A percentile compares a stretch with the other conserved stretches of the same genome.
phyloP scores from a whole-genome alignment of 2,113 vertebrate genomes.

The Scolopax mira region DNA sequence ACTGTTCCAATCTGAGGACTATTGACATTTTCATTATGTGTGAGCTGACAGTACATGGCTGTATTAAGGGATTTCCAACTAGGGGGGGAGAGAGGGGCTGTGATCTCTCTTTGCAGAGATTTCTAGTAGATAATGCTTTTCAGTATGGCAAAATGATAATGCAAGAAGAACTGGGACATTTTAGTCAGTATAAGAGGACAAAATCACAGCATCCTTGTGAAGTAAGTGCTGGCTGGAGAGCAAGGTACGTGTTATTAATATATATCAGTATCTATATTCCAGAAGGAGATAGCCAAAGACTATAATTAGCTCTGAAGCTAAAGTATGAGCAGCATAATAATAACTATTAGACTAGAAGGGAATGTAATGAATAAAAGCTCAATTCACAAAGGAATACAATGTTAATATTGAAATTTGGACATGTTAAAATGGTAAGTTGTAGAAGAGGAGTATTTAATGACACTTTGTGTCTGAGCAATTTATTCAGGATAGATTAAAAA shows the following conservation, averaged over 20 bases:
- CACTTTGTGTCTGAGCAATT: neutral
- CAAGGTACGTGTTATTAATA: slow-evolving; percentile 34
- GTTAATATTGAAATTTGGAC: slow-evolving; percentile 54
- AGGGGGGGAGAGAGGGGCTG: neutral
- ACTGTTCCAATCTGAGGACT: slow-evolving; percentile 24
- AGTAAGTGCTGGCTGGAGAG: slow-evolving; percentile 21
- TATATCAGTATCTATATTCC: slow-evolving; percentile 44
- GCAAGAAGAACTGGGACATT: neutral
- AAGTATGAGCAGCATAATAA: slow-evolving; percentile 62
- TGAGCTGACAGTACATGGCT: slow-evolving; percentile 17
- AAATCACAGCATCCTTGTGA: slow-evolving; percentile 17
- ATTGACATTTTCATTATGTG: slow-evolving; percentile 54
- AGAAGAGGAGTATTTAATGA: slow-evolving; percentile 26
- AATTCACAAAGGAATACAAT: slow-evolving; percentile 35
- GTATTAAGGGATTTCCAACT: slow-evolving; percentile 13
- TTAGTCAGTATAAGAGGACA: neutral
- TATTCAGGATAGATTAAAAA: neutral
- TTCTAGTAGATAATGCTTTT: neutral
- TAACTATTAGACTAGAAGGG: slow-evolving; percentile 46
- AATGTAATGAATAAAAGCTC: slow-evolving; percentile 49
- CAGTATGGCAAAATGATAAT: neutral
- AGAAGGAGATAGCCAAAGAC: slow-evolving; percentile 51
- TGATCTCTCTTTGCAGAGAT: neutral
- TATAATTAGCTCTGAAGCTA: slow-evolving; percentile 65
- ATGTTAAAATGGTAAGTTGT: neutral